Conservation (phyloP, 2,113 vertebrate species). For the Stigmatopora nigra region DNA sequence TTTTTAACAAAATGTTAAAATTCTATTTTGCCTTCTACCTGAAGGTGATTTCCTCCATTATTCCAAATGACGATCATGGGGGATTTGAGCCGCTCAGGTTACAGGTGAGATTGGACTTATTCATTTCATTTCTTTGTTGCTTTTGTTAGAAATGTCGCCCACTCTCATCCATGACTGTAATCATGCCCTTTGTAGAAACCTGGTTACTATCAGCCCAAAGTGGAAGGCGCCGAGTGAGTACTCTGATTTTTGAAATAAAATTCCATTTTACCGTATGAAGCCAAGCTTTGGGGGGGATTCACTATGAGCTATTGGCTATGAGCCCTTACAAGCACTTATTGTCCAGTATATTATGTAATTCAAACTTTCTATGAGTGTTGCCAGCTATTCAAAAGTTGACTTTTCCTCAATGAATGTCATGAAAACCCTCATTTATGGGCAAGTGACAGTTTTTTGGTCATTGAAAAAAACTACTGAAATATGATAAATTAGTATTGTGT, state of each 20-base stretch:
- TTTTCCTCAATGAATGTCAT: no score
- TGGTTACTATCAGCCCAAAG: slow-evolving; percentile 76
- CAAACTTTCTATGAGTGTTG: no score
- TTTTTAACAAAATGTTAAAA: neutral
- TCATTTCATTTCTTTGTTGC: neutral
- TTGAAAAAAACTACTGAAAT: no score
- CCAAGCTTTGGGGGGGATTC: neutral
- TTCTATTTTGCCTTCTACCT: neutral
- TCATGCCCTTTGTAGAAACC: slow-evolving; percentile 68
- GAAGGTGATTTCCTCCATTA: slow-evolving; percentile 81
- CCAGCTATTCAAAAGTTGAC: no score
- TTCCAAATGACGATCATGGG: slow-evolving; percentile 74
- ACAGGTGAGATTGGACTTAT: slow-evolving; percentile 63
- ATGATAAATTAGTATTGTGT: no score
- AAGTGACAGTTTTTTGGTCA: no score
- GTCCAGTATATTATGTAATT: neutral
- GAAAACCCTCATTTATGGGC: no score
- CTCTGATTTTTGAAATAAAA: neutral
- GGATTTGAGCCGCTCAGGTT: slow-evolving; percentile 72
- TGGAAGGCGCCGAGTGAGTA: slow-evolving; percentile 69
- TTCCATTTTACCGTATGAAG: neutral
- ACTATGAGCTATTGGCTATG: no score
- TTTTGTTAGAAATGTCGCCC: neutral
- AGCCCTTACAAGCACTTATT: neutral
- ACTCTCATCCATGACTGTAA: neutral